A percentile compares a stretch with the other conserved stretches of the same genome.
Conservation (phyloP, 2,113 vertebrate genomes). For the Oreotrochilus melanogaster region DNA sequence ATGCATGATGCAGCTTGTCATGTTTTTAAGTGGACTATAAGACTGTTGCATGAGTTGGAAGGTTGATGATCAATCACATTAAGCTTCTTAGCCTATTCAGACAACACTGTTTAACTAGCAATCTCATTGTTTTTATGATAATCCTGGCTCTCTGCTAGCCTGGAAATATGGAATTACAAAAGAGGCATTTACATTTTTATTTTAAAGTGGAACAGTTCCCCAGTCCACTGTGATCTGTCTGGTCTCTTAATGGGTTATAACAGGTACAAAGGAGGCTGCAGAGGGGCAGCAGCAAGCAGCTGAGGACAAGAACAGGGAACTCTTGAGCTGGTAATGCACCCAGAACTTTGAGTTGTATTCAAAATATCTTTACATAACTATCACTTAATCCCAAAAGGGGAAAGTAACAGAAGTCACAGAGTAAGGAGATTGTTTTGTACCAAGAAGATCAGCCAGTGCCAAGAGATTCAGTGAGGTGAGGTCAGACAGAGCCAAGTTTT, state of each 20-base stretch:
- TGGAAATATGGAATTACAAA: not conserved
- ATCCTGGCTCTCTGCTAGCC: not conserved
- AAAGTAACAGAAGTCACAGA: not conserved
- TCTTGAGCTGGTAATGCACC: not conserved
- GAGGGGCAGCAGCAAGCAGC: not conserved
- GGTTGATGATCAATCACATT: not conserved
- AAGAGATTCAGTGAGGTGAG: not conserved
- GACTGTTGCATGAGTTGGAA: not conserved
- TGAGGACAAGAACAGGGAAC: not conserved
- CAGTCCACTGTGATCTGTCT: not conserved
- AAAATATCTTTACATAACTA: not conserved
- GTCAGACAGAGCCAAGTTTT: not conserved
- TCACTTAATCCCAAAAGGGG: not conserved
- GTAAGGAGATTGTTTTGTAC: not conserved
- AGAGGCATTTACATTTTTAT: not conserved
- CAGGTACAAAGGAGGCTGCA: not conserved
- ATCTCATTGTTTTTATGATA: not conserved
- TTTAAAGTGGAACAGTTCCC: not conserved
- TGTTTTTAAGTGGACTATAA: not conserved
- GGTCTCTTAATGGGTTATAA: not conserved
- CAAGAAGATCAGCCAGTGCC: not conserved
- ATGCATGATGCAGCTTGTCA: not conserved
- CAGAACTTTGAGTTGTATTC: not conserved
- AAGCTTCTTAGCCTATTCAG: not conserved
- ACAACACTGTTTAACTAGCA: not conserved